A percentile compares a stretch with the other conserved stretches of the same genome.
Conservation (phyloP, 2,113 vertebrate genomes). For the Columba janthina region DNA sequence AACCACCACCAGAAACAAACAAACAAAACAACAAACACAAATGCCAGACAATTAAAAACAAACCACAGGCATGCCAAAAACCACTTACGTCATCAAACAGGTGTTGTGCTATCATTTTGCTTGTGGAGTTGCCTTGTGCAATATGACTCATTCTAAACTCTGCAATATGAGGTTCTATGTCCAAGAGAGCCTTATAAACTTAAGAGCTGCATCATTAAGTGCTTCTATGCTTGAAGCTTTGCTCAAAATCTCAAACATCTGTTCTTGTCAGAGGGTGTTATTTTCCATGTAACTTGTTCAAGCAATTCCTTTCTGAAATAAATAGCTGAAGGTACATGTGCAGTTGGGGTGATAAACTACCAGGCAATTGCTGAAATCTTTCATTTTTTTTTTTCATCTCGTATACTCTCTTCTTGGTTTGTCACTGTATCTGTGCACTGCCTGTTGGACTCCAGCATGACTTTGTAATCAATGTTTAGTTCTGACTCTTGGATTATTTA, state of each 20-base stretch:
- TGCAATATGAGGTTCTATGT: rapidly evolving
- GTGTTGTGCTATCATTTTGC: rapidly evolving
- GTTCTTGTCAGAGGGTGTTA: not conserved
- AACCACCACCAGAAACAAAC: not conserved
- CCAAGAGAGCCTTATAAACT: not conserved
- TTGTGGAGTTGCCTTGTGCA: not conserved
- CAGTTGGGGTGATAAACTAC: not conserved
- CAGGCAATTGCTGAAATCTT: not conserved
- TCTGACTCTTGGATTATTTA: not conserved
- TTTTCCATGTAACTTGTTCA: not conserved
- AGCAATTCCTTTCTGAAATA: not conserved
- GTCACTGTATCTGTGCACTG: not conserved
- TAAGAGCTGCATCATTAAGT: not conserved
- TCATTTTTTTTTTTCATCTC: not conserved
- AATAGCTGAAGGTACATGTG: not conserved
- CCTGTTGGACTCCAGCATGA: not conserved
- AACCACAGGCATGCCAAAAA: not conserved
- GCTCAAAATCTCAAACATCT: not conserved
- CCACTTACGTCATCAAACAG: not conserved
- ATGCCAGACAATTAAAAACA: no score
- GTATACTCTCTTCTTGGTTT: not conserved
- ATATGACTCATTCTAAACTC: not conserved
- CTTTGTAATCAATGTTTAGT: not conserved
- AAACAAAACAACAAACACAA: not conserved
- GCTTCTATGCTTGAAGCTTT: not conserved